phyloP scores from a whole-genome alignment of 2,113 vertebrate species.

The Candoia aspera region DNA sequence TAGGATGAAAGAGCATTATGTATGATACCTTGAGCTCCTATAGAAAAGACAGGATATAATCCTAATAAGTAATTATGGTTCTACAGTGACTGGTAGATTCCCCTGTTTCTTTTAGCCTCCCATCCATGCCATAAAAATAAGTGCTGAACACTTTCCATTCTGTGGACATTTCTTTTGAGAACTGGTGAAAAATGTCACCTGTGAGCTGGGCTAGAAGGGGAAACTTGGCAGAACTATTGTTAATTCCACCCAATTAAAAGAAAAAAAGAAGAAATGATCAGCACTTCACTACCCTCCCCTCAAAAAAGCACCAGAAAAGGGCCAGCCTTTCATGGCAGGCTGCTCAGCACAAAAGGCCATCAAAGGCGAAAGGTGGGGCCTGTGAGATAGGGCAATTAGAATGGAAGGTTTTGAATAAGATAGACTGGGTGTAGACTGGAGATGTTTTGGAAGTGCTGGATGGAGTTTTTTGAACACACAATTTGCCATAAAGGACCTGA shows the following conservation, averaged over 20 bases:
- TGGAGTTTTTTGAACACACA: not conserved
- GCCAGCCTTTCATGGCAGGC: not conserved
- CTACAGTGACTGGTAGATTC: not conserved
- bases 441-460: not conserved
- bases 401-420: not conserved
- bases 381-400: not conserved
- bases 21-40: too few relatives aligned
- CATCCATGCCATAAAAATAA: not conserved
- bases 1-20: too few relatives aligned
- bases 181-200: not conserved
- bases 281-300: not conserved
- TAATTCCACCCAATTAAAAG: not conserved
- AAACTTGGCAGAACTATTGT: not conserved
- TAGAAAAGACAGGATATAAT: too few relatives aligned
- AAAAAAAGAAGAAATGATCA: not conserved
- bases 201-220: not conserved
- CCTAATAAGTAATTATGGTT: not conserved
- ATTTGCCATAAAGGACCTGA: not conserved
- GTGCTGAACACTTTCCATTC: not conserved
- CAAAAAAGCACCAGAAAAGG: not conserved
- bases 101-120: not conserved
- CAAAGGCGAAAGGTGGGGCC: not conserved
- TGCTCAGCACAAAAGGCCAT: not conserved
- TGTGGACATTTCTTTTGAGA: not conserved
- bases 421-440: not conserved